Evolutionary conservation across 1,140 invertebrate species (phyloP), one percentile per base, ranked within the genome.

Genomic region (Zelostemma sp.): DNA sequence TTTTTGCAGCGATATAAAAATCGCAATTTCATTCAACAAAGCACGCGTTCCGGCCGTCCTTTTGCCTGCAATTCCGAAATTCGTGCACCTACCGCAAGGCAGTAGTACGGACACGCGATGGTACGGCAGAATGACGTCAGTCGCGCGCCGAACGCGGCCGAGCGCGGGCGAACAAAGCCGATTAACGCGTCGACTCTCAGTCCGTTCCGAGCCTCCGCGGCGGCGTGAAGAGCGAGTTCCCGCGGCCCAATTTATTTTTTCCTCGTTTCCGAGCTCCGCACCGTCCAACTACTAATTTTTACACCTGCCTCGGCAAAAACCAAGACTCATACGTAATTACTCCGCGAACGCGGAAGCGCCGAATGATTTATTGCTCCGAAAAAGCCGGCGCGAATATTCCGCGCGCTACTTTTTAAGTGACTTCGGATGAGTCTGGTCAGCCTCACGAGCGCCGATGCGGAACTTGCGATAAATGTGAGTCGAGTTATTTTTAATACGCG

Each of bases 31-130:
- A n/a, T n/a, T n/a, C n/a, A n/a, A n/a, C n/a, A n/a, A n/a, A n/a
- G n/a, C n/a, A n/a, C n/a, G 3, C 2, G 3, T 11, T 14, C 25
- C 12, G 47, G 57, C 33, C 31, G 21, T 45, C 55, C 40, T 43
- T 61, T 56, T 56, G 51, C 38, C 56, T 55, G 43, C 56, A 55
- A 50, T 38, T 53, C 56, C 28, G 49, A 64, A 64, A 69, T 69
- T 63, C 60, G 56, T 50, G 60, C 54, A 31, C 56, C 18, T 53
- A 64, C 76, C 68, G 74, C 73, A 69, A 76, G 71, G 73, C 73
- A 80, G 82, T 84, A 82, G 82, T 84, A 82, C 72, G 72, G 71
- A 66, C 80, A 80, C 79, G 81, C 80, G 80, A 84, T 84, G 77
- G 80, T 83, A 83, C 81, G 80, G 75, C 77, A 72, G 46, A 48